phyloP scores from a whole-genome alignment of 2,888 invertebrate genomes.

The Timema podura region DNA sequence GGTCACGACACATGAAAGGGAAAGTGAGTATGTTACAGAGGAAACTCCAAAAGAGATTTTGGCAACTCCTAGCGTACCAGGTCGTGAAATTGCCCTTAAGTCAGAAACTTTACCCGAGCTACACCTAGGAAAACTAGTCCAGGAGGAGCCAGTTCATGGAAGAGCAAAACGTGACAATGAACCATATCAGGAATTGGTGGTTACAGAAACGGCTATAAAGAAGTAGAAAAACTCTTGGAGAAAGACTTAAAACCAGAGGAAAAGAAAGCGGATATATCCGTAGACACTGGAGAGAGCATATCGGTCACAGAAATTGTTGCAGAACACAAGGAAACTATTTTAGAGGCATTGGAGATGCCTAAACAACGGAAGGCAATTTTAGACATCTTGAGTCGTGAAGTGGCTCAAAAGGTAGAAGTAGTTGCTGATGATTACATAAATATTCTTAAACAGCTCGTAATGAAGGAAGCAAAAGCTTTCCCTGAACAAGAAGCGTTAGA shows the following conservation, averaged over 20 bases:
- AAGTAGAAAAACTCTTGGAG: constrained; percentile 29
- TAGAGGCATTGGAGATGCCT: constrained; percentile 33
- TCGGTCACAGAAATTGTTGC: constrained; percentile 38
- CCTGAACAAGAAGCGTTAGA: constrained; percentile 52
- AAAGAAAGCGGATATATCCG: constrained; percentile 31
- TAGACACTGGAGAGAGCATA: constrained; percentile 31
- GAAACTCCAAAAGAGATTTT: constrained; percentile 29
- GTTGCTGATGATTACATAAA: constrained; percentile 46
- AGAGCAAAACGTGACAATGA: constrained; percentile 33
- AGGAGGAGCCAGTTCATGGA: constrained; percentile 29
- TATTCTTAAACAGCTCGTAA: constrained; percentile 45
- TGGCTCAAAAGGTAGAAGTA: constrained; percentile 50
- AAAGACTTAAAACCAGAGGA: constrained; percentile 27
- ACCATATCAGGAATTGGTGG: constrained; percentile 30
- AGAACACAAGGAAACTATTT: constrained; percentile 37
- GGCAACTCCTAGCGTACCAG: constrained; percentile 27
- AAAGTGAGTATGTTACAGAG: constrained; percentile 37
- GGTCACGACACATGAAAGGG: constrained; percentile 42
- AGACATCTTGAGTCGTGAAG: constrained; percentile 44
- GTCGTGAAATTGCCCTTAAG: constrained; percentile 30
- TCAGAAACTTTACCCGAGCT: constrained; percentile 31
- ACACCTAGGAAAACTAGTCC: constrained; percentile 25
- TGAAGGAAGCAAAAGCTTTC: constrained; percentile 49
- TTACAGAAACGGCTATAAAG: constrained; percentile 33
- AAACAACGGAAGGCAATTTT: constrained; percentile 34